Evolutionary conservation across 1,140 invertebrate genomes (phyloP), one percentile per base, ranked within the genome.

Genomic region (Lineus longissimus): DNA sequence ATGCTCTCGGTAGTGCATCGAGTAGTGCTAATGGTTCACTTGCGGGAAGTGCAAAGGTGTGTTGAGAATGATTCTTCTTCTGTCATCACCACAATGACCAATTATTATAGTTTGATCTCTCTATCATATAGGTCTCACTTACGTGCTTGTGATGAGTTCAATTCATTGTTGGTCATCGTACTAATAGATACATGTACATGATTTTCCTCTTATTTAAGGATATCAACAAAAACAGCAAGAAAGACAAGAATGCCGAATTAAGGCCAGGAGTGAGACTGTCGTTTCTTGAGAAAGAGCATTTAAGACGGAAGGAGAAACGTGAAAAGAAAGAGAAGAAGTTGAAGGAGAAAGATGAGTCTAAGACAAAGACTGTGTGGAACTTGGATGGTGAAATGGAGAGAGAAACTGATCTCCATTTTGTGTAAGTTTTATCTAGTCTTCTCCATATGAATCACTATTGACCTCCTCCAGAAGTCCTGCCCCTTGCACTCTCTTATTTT

Each of bases 281-380:
- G 15, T 4, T 36, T 36, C 54, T 62, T 6, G 76, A 78, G 22
- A 58, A 66, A 29, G 74, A 76, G 23, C 67, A 62, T 19, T 61
- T 65, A n/a, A 70, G 68, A 40, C 31, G 74, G 17, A 69, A 62
- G 45, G 70, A 68, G 25, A 66, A 64, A 33, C 58, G 57, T 17
- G 47, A 70, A n/a, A 76, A 76, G 54, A 76, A 76, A 54, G 76
- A 78, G 55, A 73, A 76, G 31, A 78, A 73, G 47, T 61, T 64
- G 27, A 76, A 74, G 54, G 68, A 63, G 1, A 73, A 69, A 36
- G 74, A 76, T 43, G 70, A 73, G 59, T 54, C 61, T 17, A 73
- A 69, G 36, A 70, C 72, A 61, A 61, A 67, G 57, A 71, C 73
- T n/a, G 67, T 70, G 2, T 78, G 76, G 76, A 78, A 72, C 64